Conservation (phyloP, 2,113 vertebrate species). For the Pachycephala philippinensis region DNA sequence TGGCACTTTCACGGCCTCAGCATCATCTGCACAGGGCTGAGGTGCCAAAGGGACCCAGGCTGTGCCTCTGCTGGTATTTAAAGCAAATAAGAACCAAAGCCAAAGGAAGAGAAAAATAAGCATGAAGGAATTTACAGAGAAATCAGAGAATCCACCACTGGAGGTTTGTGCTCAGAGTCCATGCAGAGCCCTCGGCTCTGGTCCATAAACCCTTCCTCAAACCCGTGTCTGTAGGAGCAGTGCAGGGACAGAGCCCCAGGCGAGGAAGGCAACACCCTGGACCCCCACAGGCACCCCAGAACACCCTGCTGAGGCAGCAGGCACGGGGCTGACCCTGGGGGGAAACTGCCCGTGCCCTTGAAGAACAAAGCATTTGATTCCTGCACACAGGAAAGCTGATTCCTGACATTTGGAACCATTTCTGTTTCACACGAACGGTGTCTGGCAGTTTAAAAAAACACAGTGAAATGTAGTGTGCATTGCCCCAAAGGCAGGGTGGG, state of each 20-base stretch:
- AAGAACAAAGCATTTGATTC: background rate
- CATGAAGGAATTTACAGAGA: background rate
- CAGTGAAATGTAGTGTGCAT: background rate
- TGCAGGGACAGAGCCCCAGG: rapidly evolving
- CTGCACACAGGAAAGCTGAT: background rate
- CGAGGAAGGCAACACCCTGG: rapidly evolving
- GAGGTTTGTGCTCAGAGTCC: background rate
- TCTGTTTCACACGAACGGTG: background rate
- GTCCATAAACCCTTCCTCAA: rapidly evolving
- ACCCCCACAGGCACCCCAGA: background rate
- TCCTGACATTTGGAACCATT: background rate
- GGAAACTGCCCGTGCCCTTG: background rate
- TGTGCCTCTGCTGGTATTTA: background rate
- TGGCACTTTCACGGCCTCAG: background rate
- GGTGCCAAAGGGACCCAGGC: background rate
- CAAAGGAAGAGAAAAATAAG: background rate
- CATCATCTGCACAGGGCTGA: background rate
- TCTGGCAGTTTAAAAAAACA: background rate
- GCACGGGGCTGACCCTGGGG: background rate
- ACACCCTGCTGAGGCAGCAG: background rate
- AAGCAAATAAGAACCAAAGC: background rate
- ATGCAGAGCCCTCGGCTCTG: rapidly evolving
- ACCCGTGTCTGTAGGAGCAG: rapidly evolving
- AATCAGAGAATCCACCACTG: background rate
- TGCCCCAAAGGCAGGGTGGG: background rate